Evolutionary conservation across 2,888 invertebrate genomes (phyloP).

Genomic region (Mimas tiliae): DNA sequence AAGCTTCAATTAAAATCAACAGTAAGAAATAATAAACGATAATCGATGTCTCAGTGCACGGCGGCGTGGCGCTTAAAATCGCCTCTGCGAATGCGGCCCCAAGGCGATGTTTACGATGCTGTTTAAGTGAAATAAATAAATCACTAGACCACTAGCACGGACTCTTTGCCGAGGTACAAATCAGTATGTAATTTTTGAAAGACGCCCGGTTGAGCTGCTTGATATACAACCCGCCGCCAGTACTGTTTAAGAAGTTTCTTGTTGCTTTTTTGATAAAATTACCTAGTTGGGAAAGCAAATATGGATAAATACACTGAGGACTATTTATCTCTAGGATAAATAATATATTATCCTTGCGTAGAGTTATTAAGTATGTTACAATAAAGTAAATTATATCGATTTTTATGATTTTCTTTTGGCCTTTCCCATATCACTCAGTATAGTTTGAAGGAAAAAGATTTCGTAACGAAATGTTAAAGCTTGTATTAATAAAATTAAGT

Average conservation of each 20-base stretch:
- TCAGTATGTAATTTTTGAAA: constrained; percentile 67
- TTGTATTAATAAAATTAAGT: no score
- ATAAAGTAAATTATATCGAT: no score
- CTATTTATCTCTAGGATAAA: neutral
- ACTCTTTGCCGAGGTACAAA: constrained; percentile 47
- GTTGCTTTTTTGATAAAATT: constrained; percentile 36
- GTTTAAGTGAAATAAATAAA: constrained; percentile 80
- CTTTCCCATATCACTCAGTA: no score
- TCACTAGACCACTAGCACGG: constrained; percentile 55
- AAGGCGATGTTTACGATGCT: constrained; percentile 61
- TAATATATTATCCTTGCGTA: no score
- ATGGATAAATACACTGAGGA: constrained; percentile 6
- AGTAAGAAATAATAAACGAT: neutral
- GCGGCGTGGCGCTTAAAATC: constrained; percentile 13
- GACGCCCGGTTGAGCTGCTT: constrained; percentile 52
- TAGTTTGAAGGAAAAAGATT: no score
- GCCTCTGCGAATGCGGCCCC: constrained; percentile 24
- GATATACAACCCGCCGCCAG: constrained; percentile 60
- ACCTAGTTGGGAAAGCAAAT: constrained; percentile 11
- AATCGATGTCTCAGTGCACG: constrained; percentile 4
- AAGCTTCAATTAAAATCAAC: neutral
- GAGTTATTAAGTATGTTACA: no score
- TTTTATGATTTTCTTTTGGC: no score
- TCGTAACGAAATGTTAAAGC: no score
- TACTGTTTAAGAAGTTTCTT: constrained; percentile 44